Percentiles rank a stretch among this genome's conserved stretches.
phyloP scores from a whole-genome alignment of 2,888 invertebrate species.

The Bhutanitis thaidina region DNA sequence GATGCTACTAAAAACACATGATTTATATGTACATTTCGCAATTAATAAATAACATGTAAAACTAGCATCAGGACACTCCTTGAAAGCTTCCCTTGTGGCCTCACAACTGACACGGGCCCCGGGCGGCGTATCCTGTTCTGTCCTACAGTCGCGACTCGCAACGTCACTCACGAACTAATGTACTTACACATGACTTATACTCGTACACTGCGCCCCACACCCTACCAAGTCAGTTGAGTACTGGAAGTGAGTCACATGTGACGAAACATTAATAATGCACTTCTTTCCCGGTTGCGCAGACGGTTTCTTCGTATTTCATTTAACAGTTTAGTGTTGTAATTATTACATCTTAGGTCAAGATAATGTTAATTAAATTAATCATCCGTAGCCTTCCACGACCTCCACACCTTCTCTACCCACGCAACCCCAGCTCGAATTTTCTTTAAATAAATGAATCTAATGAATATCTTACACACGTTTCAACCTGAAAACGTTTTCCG shows the following conservation, averaged over 20 bases:
- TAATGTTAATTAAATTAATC: no score
- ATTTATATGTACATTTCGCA: background rate
- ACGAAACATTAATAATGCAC: conserved; percentile 15
- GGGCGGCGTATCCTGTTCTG: conserved; percentile 48
- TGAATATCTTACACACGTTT: conserved; percentile 9
- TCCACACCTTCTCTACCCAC: no score
- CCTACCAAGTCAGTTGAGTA: background rate
- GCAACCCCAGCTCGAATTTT: no score
- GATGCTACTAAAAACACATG: no score
- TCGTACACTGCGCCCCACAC: conserved; percentile 19
- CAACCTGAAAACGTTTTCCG: conserved; percentile 19
- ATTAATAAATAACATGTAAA: background rate
- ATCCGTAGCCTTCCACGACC: no score
- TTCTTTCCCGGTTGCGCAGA: background rate
- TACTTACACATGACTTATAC: no score
- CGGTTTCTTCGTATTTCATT: no score
- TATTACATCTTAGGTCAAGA: no score
- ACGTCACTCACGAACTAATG: conserved; percentile 33
- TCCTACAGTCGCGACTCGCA: conserved; percentile 44
- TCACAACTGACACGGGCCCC: conserved; percentile 25
- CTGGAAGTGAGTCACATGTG: conserved; percentile 11
- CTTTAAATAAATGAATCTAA: background rate
- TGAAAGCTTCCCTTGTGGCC: conserved; percentile 42
- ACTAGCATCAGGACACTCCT: conserved; percentile 33
- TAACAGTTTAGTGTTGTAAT: no score